These are phyloP conservation scores for Hormaphis cornu DNA, from an alignment of 1,140 invertebrate species.

Conservation along the genomic window DNA sequence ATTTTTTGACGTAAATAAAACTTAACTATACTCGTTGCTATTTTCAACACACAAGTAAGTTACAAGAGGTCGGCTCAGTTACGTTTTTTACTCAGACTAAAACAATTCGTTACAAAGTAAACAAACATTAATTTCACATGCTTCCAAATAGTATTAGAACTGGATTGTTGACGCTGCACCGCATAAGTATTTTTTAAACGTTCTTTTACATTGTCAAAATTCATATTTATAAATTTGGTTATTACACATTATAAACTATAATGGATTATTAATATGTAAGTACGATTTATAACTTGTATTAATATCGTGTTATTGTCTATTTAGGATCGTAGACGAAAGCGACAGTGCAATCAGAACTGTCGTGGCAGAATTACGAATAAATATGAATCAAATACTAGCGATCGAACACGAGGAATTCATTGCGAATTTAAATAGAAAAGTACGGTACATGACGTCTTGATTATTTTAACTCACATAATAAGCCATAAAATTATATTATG, in stretches of 20 bases:
- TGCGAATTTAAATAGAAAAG: slow-evolving; percentile 39
- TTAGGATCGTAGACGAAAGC: slow-evolving; percentile 34
- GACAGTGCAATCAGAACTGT: slow-evolving; percentile 37
- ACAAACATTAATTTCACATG: too few relatives aligned
- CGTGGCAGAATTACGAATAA: slow-evolving; percentile 37
- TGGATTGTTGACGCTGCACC: too few relatives aligned
- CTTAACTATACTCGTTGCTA: neutral
- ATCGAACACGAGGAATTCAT: slow-evolving; percentile 40
- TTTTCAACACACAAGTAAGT: neutral
- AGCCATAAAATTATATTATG: too few relatives aligned
- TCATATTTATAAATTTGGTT: neutral
- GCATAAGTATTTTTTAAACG: neutral
- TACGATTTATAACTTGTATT: neutral
- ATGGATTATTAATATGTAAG: neutral
- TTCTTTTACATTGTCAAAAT: neutral
- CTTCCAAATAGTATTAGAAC: too few relatives aligned
- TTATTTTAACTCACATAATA: too few relatives aligned
- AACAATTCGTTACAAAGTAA: too few relatives aligned
- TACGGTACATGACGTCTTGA: slow-evolving; percentile 6
- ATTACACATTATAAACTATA: neutral
- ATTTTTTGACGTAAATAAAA: too few relatives aligned
- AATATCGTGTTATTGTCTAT: neutral
- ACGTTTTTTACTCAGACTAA: too few relatives aligned
- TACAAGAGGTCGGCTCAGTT: too few relatives aligned
- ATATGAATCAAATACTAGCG: slow-evolving; percentile 36